These are phyloP conservation scores for Aramus guarauna DNA, from an alignment of 2,113 vertebrate genomes.

Conservation along the genomic window DNA sequence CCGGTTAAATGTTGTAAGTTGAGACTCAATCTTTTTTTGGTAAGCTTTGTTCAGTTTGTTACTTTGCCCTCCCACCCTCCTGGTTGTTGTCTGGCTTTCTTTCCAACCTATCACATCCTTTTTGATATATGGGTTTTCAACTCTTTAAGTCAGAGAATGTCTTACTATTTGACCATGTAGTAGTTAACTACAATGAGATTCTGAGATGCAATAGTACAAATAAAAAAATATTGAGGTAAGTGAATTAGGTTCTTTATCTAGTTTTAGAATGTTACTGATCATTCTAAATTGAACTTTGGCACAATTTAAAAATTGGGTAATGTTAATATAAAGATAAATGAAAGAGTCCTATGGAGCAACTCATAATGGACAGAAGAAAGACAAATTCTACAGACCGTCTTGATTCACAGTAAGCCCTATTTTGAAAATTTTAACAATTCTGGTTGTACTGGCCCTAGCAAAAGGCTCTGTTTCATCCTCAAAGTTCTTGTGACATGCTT, in stretches of 20 bases:
- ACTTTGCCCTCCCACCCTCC: neutral
- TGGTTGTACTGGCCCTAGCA: neutral
- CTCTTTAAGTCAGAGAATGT: neutral
- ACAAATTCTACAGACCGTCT: neutral
- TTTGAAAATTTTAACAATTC: neutral
- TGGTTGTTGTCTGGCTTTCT: neutral
- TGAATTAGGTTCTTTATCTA: neutral
- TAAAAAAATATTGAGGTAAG: neutral
- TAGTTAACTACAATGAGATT: neutral
- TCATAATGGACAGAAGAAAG: neutral
- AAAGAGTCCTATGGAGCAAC: neutral
- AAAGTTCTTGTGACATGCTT: slow-evolving; percentile 39
- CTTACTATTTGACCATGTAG: neutral
- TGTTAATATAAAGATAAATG: neutral
- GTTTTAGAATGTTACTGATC: neutral
- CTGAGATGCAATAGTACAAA: neutral
- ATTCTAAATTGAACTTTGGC: neutral
- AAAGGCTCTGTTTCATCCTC: slow-evolving; percentile 30
- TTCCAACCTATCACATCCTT: neutral
- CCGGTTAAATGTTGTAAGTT: neutral
- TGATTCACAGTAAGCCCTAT: neutral
- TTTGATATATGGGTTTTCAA: neutral
- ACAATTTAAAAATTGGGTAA: neutral
- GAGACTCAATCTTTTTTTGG: neutral
- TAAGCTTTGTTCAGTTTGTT: slow-evolving; percentile 22